Percentiles rank a stretch among this genome's conserved stretches.
Evolutionary conservation across 2,888 invertebrate species (phyloP).

Genomic region (Habrosyne pyritoides): DNA sequence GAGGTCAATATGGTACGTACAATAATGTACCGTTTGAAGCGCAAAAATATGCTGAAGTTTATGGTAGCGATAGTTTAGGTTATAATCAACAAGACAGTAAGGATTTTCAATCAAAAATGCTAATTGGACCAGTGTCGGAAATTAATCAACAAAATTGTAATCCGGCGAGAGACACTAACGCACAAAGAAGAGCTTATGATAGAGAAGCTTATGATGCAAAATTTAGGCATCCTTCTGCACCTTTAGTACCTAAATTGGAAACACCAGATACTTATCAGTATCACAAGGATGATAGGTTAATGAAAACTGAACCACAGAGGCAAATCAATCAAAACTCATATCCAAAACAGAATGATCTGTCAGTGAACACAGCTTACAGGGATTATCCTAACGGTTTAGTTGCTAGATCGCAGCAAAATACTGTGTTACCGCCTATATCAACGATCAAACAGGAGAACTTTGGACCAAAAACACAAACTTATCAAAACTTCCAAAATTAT

Average conservation of each 20-base stretch:
- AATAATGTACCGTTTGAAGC: conserved; percentile 69
- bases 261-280: conserved; percentile 73
- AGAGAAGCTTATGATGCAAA: conserved; percentile 72
- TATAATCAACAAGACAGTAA: conserved; percentile 79
- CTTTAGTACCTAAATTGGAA: conserved; percentile 77
- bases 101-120: conserved; percentile 83
- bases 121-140: conserved; percentile 81
- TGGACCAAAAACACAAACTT: conserved; percentile 61
- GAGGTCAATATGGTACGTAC: conserved; percentile 69
- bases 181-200: conserved; percentile 73
- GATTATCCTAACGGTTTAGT: conserved; percentile 63
- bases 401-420: conserved; percentile 55
- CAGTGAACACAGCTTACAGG: conserved; percentile 51
- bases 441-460: conserved; percentile 80
- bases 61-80: conserved; percentile 75
- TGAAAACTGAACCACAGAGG: conserved; percentile 60
- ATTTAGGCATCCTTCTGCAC: conserved; percentile 71
- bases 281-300: conserved; percentile 64
- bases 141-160: conserved; percentile 76
- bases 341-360: conserved; percentile 51
- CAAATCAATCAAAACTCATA: conserved; percentile 50
- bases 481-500: conserved; percentile 66
- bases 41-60: conserved; percentile 78
- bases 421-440: conserved; percentile 76
- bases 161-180: conserved; percentile 61